Base-by-base conservation (phyloP, 2,797 vertebrate genomes). In the Girardinus metallicus region DNA sequence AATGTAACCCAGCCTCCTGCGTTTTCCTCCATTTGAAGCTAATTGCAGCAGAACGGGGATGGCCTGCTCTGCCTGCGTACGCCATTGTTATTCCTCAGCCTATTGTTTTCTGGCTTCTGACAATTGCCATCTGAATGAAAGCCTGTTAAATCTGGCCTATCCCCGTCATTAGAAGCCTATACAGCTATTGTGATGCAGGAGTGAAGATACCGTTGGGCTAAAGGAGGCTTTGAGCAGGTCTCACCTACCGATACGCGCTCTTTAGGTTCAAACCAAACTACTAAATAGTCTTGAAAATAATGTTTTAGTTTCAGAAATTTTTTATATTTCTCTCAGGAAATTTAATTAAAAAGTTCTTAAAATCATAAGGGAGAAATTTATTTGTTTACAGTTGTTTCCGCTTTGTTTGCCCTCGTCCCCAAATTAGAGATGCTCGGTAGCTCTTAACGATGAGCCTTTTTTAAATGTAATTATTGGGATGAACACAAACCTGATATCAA, bases 41-140 rank as follows among this genome's bases (percentile, higher is more conserved):
- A 95, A 95, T 95, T 94, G 91, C 89, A 84, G 80, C 86, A 88
- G 90, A 90, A 80, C 82, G 1, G 91, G 78, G 83, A 92, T 75
- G 88, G 90, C 76, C 88, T 87, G 87, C 83, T 46, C 83, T 91
- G 80, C 89, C 89, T 90, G 88, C 91, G 92, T 87, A 91, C 76
- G 13, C 87, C 86, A 93, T 94, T 93, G 93, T 95, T 88, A 86
- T 90, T 84, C 86, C 88, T 83, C 79, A 4, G 77, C 82, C 91
- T 76, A 89, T 93, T 94, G 93, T 93, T 85, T 91, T 47, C 21
- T 31, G 78, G 76, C 79, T 79, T 86, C 87, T 88, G 90, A 92
- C 89, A 90, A 91, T 92, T 36, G 88, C 80, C 85, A 84, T 89
- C 66, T 94, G 87, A 95, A 93, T 90, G 80, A 86, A 85, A 87